Base-by-base conservation (phyloP, 2,113 vertebrate species). In the Coregonus clupeaformis region DNA sequence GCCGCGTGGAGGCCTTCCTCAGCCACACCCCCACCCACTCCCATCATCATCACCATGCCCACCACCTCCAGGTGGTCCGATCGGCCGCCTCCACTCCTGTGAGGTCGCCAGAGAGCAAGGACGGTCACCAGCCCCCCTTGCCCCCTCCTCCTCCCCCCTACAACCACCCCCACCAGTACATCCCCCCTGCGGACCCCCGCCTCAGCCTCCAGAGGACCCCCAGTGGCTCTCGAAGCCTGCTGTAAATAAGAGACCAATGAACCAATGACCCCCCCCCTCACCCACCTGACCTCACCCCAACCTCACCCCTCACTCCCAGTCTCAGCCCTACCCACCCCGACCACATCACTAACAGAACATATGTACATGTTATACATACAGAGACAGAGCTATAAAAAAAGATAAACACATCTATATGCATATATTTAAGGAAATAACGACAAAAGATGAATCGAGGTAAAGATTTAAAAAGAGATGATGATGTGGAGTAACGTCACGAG, bases 61-160 rank as follows among this genome's bases (percentile, higher is more conserved):
- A 57, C 59, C 95, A 94, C 88, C 94, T 94, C 89, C 95, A 95
- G 3, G 85, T 96, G 86, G 94, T 94, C 42, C 92, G 92, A 69
- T 94, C 95, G 32, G 95, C 95, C 57, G 89, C 89, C 87, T 96
- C 96, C 86, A 95, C 95, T 6, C 95, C 96, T 1, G 91, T 93
- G 81, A 91, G 84, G 1, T 84, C 91, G 0, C 87, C 91, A 22
- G 57, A 93, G 0, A 90, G 86, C 76, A 94, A 92, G 79, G 92
- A 91, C 42, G 88, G 89, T 88, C 95, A 95, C 89, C 96, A 96
- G 90, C 97, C 96, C 24, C 97, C 97, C 0, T 89, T 97, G 75
- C 96, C 97, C n/a, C 97, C 97, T 0, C 96, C 97, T 0, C 97
- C 96, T 0, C 97, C 97, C 55, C 96, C 97, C 72, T 98, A 98